Base-by-base conservation (phyloP, 1,140 invertebrate species). In the Ephestia elutella region DNA sequence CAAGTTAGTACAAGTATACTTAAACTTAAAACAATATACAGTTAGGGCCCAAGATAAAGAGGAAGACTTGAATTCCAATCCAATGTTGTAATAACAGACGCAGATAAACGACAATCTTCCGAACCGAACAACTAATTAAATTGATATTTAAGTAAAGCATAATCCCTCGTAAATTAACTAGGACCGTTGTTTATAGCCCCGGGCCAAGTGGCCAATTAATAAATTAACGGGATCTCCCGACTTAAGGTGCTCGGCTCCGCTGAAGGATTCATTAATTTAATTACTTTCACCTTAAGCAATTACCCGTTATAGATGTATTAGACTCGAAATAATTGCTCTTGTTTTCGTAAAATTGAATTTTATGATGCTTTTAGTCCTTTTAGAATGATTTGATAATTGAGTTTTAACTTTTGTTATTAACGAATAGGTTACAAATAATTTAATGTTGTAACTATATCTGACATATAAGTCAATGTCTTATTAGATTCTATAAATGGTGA, bases 131-230 rank as follows among this genome's bases (percentile, higher is more conserved):
- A 82, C 86, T 88, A 86, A 88, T 86, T 86, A 88, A 88, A 86
- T 88, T 86, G 83, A 86, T 88, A 88, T 88, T 88, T 88, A 88
- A 88, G 82, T 86, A 86, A 85, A 87, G 86, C 81, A 87, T 87
- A 87, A 88, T 88, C 75, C 78, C 81, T 87, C 86, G 84, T 88
- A 88, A 87, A 88, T 88, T 88, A 88, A 88, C 77, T 77, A 86
- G 81, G 84, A 81, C 71, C 75, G 75, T 88, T 88, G 86, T 88
- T 87, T 87, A 88, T 86, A 82, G 83, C 80, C 77, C 63, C 70
- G 82, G 76, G 78, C 70, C 73, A 82, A 78, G 71, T 78, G 71
- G 73, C 72, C 84, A 87, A 87, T 88, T 88, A 88, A 88, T 88
- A 86, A 88, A 88, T 88, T 88, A 87, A 81, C 77, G 57, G 73